Evolutionary conservation across 23 tunicate species (phyloP), one percentile per base, ranked within the genome.

Genomic region (Styela clava): DNA sequence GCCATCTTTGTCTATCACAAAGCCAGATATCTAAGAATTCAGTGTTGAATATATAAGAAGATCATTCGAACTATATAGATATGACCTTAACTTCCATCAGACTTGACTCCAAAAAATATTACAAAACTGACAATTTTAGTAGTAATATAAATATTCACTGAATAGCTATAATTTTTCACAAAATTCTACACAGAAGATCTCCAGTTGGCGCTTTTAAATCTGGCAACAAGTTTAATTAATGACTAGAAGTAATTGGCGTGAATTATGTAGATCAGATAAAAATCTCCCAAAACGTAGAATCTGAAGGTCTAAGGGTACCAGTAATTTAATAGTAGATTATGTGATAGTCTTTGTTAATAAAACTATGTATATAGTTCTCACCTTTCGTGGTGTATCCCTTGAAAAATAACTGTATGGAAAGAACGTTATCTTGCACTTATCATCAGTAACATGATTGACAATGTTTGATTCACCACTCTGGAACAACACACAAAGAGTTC

Each of bases 391-490:
- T 12, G 90, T 82, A 12, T 95, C 99, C 18, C 99, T 74, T 19
- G 96, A 90, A 79, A 95, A 95, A 68, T 95, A 95, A 74, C 95
- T 89, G 79, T 95, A 95, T 0, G 96, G 89, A 81, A 83, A 85
- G 64, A 88, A 95, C 35, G 94, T 95, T 74, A 91, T 88, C 72
- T 83, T 86, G 77, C 99, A 95, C 12, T 83, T 52, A 74, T 95
- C 95, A 33, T 91, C 95, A 33, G 99, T 95, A 22, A 74, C 83
- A 64, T 93, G 98, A 51, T 93, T 93, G 18, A 87, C 82, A 37
- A 93, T 63, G 67, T 93, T 87, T 2, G 90, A 92, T 61, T 93
- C 98, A n/a, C 98, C 98, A 61, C 91, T 85, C 79, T 93, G 98
- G 37, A 76, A 37, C 36, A 30, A 44, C 7, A 12, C 12, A 44